These are phyloP conservation scores for Dioctria linearis DNA, from an alignment of 2,888 invertebrate species.

Conservation along the genomic window DNA sequence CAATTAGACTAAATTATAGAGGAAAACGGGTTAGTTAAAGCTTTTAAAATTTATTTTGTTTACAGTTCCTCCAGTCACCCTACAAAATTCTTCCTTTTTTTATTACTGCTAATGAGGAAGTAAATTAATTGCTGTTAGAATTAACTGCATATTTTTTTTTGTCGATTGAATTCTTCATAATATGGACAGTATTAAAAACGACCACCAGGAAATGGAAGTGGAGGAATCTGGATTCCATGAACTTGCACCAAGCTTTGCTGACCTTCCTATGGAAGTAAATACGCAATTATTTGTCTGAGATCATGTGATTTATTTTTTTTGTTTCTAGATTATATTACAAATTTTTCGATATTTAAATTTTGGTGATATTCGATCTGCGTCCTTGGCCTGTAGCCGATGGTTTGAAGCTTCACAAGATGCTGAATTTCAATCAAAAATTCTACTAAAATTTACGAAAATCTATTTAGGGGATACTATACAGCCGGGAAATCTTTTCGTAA, in stretches of 20 bases:
- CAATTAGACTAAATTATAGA: background rate
- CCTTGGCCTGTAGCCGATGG: constrained; percentile 79
- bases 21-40: background rate
- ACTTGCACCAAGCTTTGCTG: constrained; percentile 64
- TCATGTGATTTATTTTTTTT: constrained; percentile 3
- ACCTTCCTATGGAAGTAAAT: constrained; percentile 69
- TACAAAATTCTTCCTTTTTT: background rate
- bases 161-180: background rate
- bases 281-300: background rate
- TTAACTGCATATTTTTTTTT: background rate
- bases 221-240: constrained; percentile 59
- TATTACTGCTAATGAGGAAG: constrained; percentile 25
- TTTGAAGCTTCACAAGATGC: constrained; percentile 75
- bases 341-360: constrained; percentile 77
- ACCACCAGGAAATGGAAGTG: constrained; percentile 23
- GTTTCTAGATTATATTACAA: constrained; percentile 75
- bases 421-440: constrained; percentile 68
- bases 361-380: constrained; percentile 78
- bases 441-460: constrained; percentile 66
- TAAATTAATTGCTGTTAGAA: background rate
- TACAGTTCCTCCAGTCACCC: background rate
- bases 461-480: constrained; percentile 66
- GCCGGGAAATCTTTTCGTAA: constrained; percentile 65
- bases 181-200: background rate
- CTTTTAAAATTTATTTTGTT: background rate